Percentiles rank a stretch among this genome's conserved stretches.
Conservation (phyloP, 2,888 invertebrate species). For the Corbicula japonica region DNA sequence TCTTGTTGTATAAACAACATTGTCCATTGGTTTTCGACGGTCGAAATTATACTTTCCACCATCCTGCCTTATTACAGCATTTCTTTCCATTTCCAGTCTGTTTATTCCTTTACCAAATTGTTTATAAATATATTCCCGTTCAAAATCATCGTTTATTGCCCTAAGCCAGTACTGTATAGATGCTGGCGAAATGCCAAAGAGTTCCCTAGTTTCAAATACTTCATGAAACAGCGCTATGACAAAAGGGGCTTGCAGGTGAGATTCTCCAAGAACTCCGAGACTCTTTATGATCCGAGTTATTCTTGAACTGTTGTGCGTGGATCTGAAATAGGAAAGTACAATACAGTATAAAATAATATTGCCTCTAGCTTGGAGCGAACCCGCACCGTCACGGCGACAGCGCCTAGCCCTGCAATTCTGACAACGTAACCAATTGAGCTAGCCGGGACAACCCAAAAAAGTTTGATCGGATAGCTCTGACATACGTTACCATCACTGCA, state of each 20-base stretch:
- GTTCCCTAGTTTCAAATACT: conserved; percentile 58
- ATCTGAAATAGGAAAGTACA: conserved; percentile 69
- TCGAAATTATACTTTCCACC: conserved; percentile 10
- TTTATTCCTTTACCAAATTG: conserved; percentile 36
- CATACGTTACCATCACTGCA: too few relatives aligned
- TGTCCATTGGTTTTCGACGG: conserved; percentile 4
- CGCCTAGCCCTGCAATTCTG: too few relatives aligned
- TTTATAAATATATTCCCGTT: conserved; percentile 46
- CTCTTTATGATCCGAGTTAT: conserved; percentile 82
- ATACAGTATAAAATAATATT: too few relatives aligned
- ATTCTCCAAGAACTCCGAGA: conserved; percentile 79
- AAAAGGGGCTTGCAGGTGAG: conserved; percentile 75
- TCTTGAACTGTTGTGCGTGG: conserved; percentile 78
- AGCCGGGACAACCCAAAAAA: too few relatives aligned
- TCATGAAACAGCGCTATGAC: conserved; percentile 75
- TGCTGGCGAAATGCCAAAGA: conserved; percentile 28
- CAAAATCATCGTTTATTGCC: conserved; percentile 45
- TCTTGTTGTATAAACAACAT: not conserved
- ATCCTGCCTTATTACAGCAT: not conserved
- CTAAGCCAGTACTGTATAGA: conserved; percentile 46
- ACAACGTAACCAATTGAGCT: too few relatives aligned
- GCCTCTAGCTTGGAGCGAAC: too few relatives aligned
- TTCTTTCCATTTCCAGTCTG: conserved; percentile 17
- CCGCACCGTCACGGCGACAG: too few relatives aligned
- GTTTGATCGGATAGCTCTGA: too few relatives aligned